A percentile compares a stretch with the other conserved stretches of the same genome.
Evolutionary conservation across 1,140 invertebrate species (phyloP).

Genomic region (Anoplolepis gracilipes): DNA sequence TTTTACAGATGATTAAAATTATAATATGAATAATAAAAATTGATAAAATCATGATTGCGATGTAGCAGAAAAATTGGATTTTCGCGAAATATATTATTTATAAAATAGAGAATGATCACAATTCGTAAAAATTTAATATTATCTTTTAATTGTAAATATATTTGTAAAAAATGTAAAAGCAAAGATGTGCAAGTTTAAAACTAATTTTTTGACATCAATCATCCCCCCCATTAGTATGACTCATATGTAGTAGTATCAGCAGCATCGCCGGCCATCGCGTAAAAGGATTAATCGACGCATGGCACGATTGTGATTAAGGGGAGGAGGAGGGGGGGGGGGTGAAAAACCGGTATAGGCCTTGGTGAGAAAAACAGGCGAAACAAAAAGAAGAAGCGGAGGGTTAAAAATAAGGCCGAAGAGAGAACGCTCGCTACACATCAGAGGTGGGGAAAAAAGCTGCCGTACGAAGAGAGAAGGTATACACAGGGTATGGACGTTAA

Average conservation of each 20-base stretch:
- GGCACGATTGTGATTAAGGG: not conserved
- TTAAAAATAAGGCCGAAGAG: slow-evolving; percentile 59
- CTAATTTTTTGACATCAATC: slow-evolving; percentile 23
- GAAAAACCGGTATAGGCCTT: slow-evolving; percentile 46
- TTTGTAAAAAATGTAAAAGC: not conserved
- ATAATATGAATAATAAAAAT: not conserved
- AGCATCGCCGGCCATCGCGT: not conserved
- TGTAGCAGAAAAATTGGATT: not conserved
- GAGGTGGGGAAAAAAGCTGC: slow-evolving; percentile 20
- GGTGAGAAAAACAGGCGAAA: slow-evolving; percentile 59
- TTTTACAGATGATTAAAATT: not conserved
- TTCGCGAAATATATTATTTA: not conserved
- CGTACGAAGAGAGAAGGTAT: not conserved
- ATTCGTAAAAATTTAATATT: not conserved
- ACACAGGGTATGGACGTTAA: not conserved
- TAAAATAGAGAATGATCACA: not conserved
- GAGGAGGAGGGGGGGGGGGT: not conserved
- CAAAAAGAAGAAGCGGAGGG: slow-evolving; percentile 55
- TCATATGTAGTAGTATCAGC: not conserved
- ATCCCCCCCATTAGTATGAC: not conserved
- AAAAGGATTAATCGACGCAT: slow-evolving; percentile 54
- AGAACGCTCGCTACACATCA: slow-evolving; percentile 38
- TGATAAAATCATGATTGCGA: not conserved
- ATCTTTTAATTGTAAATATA: not conserved
- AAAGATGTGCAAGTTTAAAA: not conserved